Percentiles rank a stretch among this genome's conserved stretches.
These are phyloP conservation scores for Trilocha varians DNA, from an alignment of 2,888 invertebrate species.

Conservation along the genomic window DNA sequence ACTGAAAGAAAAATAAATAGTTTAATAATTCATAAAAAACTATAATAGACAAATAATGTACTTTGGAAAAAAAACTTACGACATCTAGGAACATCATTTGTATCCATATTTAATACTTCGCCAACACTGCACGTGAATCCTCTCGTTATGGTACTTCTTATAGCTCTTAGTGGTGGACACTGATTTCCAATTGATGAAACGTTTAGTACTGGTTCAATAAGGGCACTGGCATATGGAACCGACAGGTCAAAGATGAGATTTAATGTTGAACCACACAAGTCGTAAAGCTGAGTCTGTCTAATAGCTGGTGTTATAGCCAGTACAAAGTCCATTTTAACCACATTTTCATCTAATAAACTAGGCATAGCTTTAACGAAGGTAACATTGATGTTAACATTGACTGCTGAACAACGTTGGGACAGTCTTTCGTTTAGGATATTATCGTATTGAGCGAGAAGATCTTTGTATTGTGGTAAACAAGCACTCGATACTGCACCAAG, in stretches of 20 bases:
- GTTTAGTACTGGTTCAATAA: conserved; percentile 90
- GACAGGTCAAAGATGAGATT: conserved; percentile 94
- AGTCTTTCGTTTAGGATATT: conserved; percentile 84
- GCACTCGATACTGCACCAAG: conserved; percentile 90
- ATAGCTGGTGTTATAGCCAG: conserved; percentile 90
- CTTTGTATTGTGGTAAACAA: conserved; percentile 89
- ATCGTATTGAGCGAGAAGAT: conserved; percentile 86
- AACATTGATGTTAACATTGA: conserved; percentile 95
- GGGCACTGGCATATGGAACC: conserved; percentile 92
- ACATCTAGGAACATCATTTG: conserved; percentile 92
- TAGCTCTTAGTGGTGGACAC: conserved; percentile 91
- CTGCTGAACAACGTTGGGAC: conserved; percentile 93
- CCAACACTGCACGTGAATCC: conserved; percentile 96
- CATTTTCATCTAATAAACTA: conserved; percentile 86
- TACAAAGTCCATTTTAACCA: conserved; percentile 91
- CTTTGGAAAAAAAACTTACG: conserved; percentile 75
- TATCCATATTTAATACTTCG: conserved; percentile 94
- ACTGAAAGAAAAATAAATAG: conserved; percentile 69
- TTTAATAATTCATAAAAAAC: conserved; percentile 1
- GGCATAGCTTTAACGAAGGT: conserved; percentile 89
- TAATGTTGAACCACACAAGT: conserved; percentile 94
- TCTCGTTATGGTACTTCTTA: conserved; percentile 86
- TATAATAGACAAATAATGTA: conserved; percentile 1
- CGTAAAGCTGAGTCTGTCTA: conserved; percentile 92
- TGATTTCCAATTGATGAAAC: conserved; percentile 92